Conservation (phyloP, 2,113 vertebrate species). For the Anguilla japonica region DNA sequence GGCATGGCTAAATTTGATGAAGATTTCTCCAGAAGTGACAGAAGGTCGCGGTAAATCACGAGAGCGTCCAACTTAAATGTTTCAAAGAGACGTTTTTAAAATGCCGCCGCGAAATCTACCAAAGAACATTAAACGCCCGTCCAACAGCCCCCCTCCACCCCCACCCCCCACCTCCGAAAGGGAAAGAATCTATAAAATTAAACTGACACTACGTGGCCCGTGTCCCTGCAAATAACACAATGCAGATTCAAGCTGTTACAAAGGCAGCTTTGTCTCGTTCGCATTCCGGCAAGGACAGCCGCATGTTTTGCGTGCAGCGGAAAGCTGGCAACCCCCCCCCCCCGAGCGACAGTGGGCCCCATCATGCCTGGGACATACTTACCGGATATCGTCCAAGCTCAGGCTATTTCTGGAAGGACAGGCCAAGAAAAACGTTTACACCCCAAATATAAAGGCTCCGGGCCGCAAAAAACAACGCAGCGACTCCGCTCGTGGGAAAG, state of each 20-base stretch:
- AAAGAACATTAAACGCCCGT: too few species aligned
- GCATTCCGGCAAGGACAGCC: conserved; percentile 18
- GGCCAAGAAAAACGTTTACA: conserved; percentile 50
- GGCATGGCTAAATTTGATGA: neutral
- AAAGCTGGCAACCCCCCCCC: neutral
- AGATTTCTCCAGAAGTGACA: neutral
- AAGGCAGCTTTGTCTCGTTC: conserved; percentile 35
- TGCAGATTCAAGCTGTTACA: conserved; percentile 21
- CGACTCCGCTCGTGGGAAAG: neutral
- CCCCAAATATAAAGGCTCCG: neutral
- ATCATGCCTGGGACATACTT: conserved; percentile 69
- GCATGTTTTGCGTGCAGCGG: conserved; percentile 36
- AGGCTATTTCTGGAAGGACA: conserved; percentile 90
- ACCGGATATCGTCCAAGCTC: conserved; percentile 88
- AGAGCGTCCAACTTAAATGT: neutral
- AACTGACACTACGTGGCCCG: neutral
- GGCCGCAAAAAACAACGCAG: neutral
- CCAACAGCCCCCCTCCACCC: too few species aligned
- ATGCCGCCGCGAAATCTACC: too few species aligned
- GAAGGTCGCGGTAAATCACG: neutral
- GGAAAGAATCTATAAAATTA: too few species aligned
- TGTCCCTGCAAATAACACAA: neutral
- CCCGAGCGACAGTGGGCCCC: conserved; percentile 13
- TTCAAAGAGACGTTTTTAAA: too few species aligned
- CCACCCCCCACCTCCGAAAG: too few species aligned